Evolutionary conservation across 2,888 invertebrate genomes (phyloP).

Genomic region (Microplitis deprimator): DNA sequence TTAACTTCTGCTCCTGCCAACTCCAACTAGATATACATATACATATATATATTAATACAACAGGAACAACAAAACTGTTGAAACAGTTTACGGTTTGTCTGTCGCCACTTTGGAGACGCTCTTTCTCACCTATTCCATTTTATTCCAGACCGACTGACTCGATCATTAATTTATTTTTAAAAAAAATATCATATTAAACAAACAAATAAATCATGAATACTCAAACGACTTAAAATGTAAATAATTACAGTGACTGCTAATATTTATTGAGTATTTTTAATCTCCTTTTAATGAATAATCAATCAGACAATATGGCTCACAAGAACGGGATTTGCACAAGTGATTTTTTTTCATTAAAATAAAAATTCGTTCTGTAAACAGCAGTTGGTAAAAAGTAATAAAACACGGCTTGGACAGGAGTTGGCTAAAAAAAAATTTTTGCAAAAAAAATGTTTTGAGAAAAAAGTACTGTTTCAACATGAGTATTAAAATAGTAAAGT

Average conservation of each 20-base stretch:
- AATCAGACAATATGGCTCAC: neutral
- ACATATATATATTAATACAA: neutral
- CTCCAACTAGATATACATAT: neutral
- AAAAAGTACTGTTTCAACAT: neutral
- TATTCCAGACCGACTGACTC: conserved; percentile 44
- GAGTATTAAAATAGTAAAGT: conserved; percentile 9
- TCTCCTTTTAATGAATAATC: conserved; percentile 16
- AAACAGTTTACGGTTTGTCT: conserved; percentile 63
- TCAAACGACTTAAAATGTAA: conserved; percentile 8
- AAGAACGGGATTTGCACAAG: neutral
- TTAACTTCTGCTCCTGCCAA: conserved; percentile 12
- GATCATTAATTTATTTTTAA: neutral
- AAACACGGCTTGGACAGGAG: neutral
- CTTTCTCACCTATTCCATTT: conserved; percentile 72
- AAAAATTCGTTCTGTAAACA: conserved; percentile 11
- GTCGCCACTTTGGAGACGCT: conserved; percentile 52
- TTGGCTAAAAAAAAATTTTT: neutral
- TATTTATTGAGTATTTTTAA: conserved; percentile 7
- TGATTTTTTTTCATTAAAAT: conserved; percentile 22
- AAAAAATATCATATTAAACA: neutral
- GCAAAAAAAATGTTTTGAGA: neutral
- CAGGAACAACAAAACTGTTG: conserved; percentile 51
- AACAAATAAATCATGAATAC: neutral
- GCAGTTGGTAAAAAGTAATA: neutral
- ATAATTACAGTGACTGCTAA: neutral